Evolutionary conservation across 2,888 invertebrate species (phyloP).

Genomic region (Synanthedon vespiformis): DNA sequence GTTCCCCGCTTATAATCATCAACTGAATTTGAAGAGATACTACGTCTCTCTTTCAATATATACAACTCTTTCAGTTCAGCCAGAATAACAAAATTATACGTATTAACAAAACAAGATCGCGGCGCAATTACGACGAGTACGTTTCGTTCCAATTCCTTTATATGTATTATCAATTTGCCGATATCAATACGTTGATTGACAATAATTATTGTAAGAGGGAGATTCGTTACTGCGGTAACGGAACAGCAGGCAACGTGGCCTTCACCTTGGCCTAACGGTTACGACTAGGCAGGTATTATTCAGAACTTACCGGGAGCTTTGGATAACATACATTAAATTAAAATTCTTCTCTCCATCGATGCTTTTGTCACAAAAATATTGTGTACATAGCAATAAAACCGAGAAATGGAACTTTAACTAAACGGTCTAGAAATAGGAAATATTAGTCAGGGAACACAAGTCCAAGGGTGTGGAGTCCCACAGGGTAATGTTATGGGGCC

Average conservation of each 20-base stretch:
- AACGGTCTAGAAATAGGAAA: conserved; percentile 1
- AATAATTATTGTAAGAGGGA: background rate
- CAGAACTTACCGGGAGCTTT: conserved; percentile 18
- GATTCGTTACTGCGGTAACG: conserved; percentile 31
- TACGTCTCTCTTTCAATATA: no score
- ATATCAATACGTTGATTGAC: conserved; percentile 5
- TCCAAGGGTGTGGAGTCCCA: conserved; percentile 20
- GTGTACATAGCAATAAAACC: background rate
- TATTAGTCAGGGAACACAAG: background rate
- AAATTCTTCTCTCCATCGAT: conserved; percentile 13
- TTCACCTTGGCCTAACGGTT: conserved; percentile 43
- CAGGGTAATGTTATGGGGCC: conserved; percentile 32
- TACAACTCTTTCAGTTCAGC: no score
- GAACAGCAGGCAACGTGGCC: conserved; percentile 25
- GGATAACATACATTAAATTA: conserved; percentile 9
- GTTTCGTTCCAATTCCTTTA: background rate
- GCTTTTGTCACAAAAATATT: background rate
- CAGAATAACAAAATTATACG: background rate
- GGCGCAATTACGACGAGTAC: background rate
- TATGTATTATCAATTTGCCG: background rate
- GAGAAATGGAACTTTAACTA: conserved; percentile 18
- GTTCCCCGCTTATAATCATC: background rate
- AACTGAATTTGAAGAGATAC: background rate
- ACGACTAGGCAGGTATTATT: conserved; percentile 25
- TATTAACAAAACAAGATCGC: background rate